phyloP scores from a whole-genome alignment of 1,140 invertebrate species.

The Drosophila sp. region DNA sequence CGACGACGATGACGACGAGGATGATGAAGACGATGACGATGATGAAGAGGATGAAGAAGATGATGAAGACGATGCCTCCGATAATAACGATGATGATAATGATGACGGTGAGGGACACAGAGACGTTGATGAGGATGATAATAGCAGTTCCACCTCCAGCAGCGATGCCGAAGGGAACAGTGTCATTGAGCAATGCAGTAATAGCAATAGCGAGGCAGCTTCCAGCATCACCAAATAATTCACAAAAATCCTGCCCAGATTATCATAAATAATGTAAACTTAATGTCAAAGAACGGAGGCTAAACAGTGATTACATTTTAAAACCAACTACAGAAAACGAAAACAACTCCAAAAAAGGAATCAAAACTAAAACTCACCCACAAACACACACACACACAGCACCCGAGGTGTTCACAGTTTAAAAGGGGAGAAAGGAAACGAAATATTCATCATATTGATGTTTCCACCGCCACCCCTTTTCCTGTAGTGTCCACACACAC shows the following conservation, averaged over 20 bases:
- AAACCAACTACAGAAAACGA: neutral
- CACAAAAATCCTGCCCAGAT: slow-evolving; percentile 40
- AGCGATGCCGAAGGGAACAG: slow-evolving; percentile 77
- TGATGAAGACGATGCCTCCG: slow-evolving; percentile 32
- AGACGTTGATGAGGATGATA: slow-evolving; percentile 42
- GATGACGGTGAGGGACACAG: slow-evolving; percentile 26
- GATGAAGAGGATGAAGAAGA: slow-evolving; percentile 24
- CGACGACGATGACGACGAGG: slow-evolving; percentile 44
- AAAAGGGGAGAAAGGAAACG: neutral
- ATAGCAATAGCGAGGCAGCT: slow-evolving; percentile 69
- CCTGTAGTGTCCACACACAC: slow-evolving; percentile 5
- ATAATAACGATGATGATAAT: slow-evolving; percentile 38
- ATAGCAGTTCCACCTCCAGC: slow-evolving; percentile 58
- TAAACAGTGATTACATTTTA: slow-evolving; percentile 77
- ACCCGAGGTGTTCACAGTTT: slow-evolving; percentile 12
- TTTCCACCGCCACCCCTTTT: slow-evolving; percentile 7
- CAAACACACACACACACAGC: neutral
- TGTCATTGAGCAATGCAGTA: slow-evolving; percentile 77
- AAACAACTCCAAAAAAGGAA: neutral
- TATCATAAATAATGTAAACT: slow-evolving; percentile 55
- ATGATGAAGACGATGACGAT: slow-evolving; percentile 41
- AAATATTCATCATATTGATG: slow-evolving; percentile 2
- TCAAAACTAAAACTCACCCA: neutral
- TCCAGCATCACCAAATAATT: slow-evolving; percentile 60
- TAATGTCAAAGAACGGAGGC: slow-evolving; percentile 81